Evolutionary conservation across 1,140 invertebrate genomes (phyloP).

Genomic region (Octopus sinensis): DNA sequence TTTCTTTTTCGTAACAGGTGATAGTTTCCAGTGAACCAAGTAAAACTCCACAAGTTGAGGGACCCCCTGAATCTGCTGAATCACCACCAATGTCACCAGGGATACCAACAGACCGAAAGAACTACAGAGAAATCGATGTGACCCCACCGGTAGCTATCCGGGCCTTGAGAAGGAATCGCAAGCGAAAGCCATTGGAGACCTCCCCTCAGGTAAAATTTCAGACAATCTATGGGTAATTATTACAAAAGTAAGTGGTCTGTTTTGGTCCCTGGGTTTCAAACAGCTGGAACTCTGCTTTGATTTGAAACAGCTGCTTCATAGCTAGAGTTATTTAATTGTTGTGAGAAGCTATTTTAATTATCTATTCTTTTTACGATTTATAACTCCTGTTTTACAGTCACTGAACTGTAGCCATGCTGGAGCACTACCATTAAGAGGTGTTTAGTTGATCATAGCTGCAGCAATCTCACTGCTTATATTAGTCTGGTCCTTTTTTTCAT

Average conservation of each 20-base stretch:
- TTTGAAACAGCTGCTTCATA: background rate
- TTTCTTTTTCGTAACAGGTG: too few species aligned
- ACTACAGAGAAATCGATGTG: constrained; percentile 35
- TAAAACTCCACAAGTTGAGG: too few species aligned
- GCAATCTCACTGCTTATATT: too few species aligned
- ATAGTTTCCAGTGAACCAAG: too few species aligned
- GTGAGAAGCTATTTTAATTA: background rate
- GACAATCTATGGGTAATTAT: background rate
- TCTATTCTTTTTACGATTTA: background rate
- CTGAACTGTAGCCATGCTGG: too few species aligned
- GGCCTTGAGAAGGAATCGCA: constrained; percentile 27
- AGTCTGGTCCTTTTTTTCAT: too few species aligned
- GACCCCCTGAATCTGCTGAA: too few species aligned
- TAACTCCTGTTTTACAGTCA: background rate
- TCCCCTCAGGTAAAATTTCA: background rate
- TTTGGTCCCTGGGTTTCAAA: background rate
- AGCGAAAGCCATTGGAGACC: constrained; percentile 22
- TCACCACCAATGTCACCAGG: too few species aligned
- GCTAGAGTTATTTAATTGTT: background rate
- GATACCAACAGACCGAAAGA: background rate
- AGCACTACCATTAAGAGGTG: too few species aligned
- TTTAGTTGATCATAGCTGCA: too few species aligned
- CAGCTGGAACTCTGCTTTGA: background rate
- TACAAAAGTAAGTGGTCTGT: background rate
- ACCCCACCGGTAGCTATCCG: constrained; percentile 38